Evolutionary conservation across 2,113 vertebrate genomes (phyloP), one percentile per base, ranked within the genome.

Genomic region (Protomyctophum bolini): DNA sequence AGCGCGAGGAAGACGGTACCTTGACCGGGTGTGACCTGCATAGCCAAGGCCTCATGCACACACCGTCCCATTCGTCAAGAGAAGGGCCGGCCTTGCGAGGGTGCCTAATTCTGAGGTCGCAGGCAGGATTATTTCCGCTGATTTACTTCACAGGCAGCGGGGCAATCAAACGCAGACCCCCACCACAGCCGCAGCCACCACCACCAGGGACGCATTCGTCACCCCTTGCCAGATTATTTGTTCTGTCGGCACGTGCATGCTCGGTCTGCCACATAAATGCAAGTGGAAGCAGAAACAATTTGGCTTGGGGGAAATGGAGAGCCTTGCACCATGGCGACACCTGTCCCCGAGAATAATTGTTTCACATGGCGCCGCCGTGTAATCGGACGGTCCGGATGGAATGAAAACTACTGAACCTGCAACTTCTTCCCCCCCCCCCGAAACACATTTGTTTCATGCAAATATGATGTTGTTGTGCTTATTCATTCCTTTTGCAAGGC

Each of bases 291-390:
- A 73, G 68, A 83, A 89, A 80, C 65, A 75, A 72, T 83, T 83
- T 82, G 79, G 73, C 72, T 63, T 47, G 63, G 75, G 63, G 70
- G 61, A 72, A 78, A 75, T 58, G 63, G 58, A 75, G 63, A 69
- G 62, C 72, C 73, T 58, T 64, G 80, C 74, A 62, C 51, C 63
- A 57, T 63, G 66, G 72, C 12, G 75, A 86, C 80, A 88, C 72
- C 79, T 85, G 82, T 82, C 71, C 50, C 63, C 21, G 82, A 87
- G 76, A 87, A 68, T 83, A 89, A 87, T 83, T 72, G 76, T 73
- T 49, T 52, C 65, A 62, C 51, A 58, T 57, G 74, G 70, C 45
- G 67, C 66, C 72, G 78, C 59, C 81, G 45, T 76, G 63, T 66
- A 69, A 70, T 79, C 49, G 45, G 11, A 68, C 68, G 15, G 50